Evolutionary conservation across 2,797 vertebrate species (phyloP), one percentile per base, ranked within the genome.

Genomic region (Agapornis canus): DNA sequence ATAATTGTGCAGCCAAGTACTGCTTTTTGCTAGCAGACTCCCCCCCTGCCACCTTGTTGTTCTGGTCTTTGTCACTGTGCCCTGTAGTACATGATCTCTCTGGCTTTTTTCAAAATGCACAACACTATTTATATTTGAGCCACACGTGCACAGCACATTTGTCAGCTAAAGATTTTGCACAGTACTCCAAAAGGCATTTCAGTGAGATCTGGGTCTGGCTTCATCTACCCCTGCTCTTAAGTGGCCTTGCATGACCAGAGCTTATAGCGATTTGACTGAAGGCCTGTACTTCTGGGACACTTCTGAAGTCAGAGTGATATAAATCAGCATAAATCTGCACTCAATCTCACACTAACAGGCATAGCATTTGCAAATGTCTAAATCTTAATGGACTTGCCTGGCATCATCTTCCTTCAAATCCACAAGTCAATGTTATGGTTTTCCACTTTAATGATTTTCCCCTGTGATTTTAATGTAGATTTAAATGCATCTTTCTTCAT

Each of bases 121-220:
- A 52, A 54, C 39, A 66, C 18, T 82, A 60, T 79, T 95, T 90
- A 35, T 90, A 52, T 56, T 56, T 65, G 26, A 92, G 43, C 14
- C 32, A 49, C 63, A 45, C 13, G 42, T 22, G 11, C n/a, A 59
- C 9, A 29, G 43, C n/a, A 18, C 40, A 42, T 72, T 82, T 86
- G 51, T 83, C 70, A 86, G 70, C 27, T 49, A 22, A 84, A 29
- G 54, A 48, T 72, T 84, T 84, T 89, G 37, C 19, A 64, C 19
- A 22, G 17, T 49, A 11, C 27, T 95, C 20, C 17, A 4, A 0
- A 2, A 56, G n/a, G 4, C 35, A 48, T 77, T 82, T 88, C 37
- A 73, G 48, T 60, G 45, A 42, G 11, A 65, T 63, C 14, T 68
- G 8, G 3, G 6, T 88, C 42, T 61, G 6, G 2, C 49, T 84